Percentiles rank a stretch among this genome's conserved stretches.
These are phyloP conservation scores for Ammodytes marinus DNA, from an alignment of 2,113 vertebrate species.

Conservation along the genomic window DNA sequence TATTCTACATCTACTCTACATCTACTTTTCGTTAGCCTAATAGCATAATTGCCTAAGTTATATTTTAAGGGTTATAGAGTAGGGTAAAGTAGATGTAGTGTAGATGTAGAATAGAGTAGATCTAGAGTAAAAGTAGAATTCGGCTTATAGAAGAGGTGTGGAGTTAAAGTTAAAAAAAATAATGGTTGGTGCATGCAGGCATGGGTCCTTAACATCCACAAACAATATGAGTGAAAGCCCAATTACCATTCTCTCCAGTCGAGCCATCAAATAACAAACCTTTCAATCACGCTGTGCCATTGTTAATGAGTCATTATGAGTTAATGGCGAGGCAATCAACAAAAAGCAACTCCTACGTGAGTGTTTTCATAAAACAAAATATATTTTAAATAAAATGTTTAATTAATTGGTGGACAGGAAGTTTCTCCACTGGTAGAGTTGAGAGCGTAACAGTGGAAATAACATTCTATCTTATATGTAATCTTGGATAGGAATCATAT, in stretches of 20 bases:
- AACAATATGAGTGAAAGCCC: constrained; percentile 2
- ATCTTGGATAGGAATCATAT: neutral
- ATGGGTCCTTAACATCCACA: neutral
- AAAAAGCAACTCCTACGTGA: neutral
- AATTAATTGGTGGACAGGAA: neutral
- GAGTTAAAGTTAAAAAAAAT: neutral
- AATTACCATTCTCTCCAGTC: constrained; percentile 27
- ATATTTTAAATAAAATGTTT: neutral
- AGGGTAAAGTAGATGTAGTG: no score
- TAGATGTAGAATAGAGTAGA: no score
- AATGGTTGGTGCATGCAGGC: neutral
- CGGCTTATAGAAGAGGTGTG: neutral
- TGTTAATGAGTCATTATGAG: constrained; percentile 10
- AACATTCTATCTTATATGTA: neutral
- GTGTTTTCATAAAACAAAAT: neutral
- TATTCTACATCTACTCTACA: no score
- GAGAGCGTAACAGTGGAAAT: neutral
- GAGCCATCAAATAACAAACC: constrained; percentile 33
- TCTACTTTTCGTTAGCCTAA: no score
- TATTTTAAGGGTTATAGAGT: no score
- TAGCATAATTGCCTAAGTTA: no score
- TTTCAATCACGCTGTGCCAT: constrained; percentile 36
- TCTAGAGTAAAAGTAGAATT: neutral
- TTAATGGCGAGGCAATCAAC: constrained; percentile 15
- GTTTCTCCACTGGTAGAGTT: neutral